A percentile compares a stretch with the other conserved stretches of the same genome.
These are phyloP conservation scores for Hemiprocne comata DNA, from an alignment of 2,113 vertebrate species.

Conservation along the genomic window DNA sequence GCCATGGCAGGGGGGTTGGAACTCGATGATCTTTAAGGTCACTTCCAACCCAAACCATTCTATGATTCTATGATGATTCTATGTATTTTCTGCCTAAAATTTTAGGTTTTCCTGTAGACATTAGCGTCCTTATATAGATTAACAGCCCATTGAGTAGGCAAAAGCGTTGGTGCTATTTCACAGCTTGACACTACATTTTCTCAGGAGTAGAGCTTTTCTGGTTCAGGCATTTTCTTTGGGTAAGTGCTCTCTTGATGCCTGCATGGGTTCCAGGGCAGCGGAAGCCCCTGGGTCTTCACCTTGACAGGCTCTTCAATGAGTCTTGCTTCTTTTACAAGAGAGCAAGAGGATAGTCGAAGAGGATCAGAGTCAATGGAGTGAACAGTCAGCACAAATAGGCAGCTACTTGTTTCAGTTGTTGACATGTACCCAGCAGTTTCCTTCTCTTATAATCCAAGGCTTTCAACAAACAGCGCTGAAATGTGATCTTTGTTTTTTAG, in stretches of 20 bases:
- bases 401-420: slow-evolving; percentile 9
- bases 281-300: background rate
- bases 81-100: background rate
- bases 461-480: background rate
- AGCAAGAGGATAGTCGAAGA: background rate
- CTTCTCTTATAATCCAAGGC: background rate
- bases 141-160: background rate
- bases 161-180: background rate
- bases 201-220: background rate
- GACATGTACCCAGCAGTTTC: background rate
- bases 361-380: background rate
- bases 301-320: background rate
- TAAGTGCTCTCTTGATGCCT: background rate
- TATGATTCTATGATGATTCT: no score
- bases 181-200: background rate
- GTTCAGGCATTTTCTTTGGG: background rate
- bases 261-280: background rate
- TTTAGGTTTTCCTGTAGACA: background rate
- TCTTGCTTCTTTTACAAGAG: background rate
- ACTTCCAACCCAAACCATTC: no score
- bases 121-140: background rate
- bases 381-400: background rate
- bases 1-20: no score
- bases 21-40: no score
- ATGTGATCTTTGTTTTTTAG: slow-evolving; percentile 8